Percentiles rank a stretch among this genome's conserved stretches.
These are phyloP conservation scores for Ceratotherium simum DNA, from an alignment of 2,113 vertebrate species.

Conservation along the genomic window DNA sequence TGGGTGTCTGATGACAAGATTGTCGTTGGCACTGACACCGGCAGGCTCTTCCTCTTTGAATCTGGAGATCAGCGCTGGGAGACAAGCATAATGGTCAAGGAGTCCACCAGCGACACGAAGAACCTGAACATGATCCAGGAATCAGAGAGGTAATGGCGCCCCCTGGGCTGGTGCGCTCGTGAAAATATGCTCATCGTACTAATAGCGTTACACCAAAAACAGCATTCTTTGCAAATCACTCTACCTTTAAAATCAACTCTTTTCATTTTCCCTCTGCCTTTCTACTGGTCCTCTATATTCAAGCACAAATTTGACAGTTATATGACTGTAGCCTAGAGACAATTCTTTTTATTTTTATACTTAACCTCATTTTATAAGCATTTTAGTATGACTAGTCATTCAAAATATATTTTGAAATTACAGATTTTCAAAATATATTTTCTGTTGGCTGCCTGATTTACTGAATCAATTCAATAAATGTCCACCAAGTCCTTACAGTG, in stretches of 20 bases:
- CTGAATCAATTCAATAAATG: neutral
- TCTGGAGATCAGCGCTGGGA: slow-evolving; percentile 92
- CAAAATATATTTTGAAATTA: neutral
- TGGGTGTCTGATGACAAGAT: slow-evolving; percentile 92
- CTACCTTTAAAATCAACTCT: neutral
- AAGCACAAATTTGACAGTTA: neutral
- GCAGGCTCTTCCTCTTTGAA: slow-evolving; percentile 92
- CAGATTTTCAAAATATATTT: neutral
- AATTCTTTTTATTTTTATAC: slow-evolving; percentile 33
- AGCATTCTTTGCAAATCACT: neutral
- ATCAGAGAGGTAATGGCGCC: slow-evolving; percentile 82
- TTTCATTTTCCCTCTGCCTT: neutral
- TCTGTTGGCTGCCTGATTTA: neutral
- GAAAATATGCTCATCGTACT: neutral
- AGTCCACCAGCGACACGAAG: slow-evolving; percentile 32
- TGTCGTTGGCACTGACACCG: slow-evolving; percentile 92
- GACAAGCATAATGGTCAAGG: slow-evolving; percentile 84
- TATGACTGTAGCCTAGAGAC: neutral
- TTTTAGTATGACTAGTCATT: slow-evolving; percentile 12
- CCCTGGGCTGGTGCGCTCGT: neutral
- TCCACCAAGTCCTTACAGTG: neutral
- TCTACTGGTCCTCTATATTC: neutral
- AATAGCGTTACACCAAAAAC: neutral
- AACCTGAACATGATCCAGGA: slow-evolving; percentile 59
- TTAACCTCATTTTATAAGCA: neutral